A percentile compares a stretch with the other conserved stretches of the same genome.
phyloP scores from a whole-genome alignment of 1,140 invertebrate genomes.

The Ips nitidus region DNA sequence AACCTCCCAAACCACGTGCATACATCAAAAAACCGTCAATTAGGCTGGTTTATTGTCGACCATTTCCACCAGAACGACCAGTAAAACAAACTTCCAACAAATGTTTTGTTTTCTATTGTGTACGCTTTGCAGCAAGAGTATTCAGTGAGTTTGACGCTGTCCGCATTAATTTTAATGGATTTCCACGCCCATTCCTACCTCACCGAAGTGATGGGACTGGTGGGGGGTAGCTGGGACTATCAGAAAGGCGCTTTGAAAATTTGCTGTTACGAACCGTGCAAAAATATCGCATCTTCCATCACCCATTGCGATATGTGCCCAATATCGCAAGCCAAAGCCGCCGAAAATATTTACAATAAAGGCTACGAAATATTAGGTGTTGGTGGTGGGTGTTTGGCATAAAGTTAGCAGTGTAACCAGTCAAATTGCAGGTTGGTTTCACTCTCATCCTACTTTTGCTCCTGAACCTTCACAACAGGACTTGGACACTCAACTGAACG shows the following conservation, averaged over 20 bases:
- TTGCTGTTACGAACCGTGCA: constrained; percentile 59
- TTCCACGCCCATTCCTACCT: constrained; percentile 67
- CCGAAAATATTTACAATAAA: constrained; percentile 54
- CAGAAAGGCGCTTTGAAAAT: constrained; percentile 51
- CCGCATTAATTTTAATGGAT: constrained; percentile 66
- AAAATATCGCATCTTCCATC: constrained; percentile 58
- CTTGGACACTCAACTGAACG: constrained; percentile 61
- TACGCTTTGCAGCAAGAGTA: constrained; percentile 61
- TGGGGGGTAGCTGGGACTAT: constrained; percentile 60
- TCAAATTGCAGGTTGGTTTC: constrained; percentile 62
- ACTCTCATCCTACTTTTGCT: constrained; percentile 66
- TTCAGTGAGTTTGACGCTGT: constrained; percentile 58
- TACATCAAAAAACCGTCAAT: constrained; percentile 48
- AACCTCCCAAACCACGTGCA: constrained; percentile 47
- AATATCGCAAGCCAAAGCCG: constrained; percentile 54
- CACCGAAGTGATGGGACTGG: constrained; percentile 72
- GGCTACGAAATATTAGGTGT: constrained; percentile 25
- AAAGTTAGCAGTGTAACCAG: background rate
- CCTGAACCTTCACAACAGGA: constrained; percentile 65
- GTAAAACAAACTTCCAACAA: constrained; percentile 46
- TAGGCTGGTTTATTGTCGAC: constrained; percentile 56
- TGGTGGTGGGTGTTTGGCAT: background rate
- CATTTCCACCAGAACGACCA: constrained; percentile 57
- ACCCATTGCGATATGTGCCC: constrained; percentile 80
- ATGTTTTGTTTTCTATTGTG: background rate